phyloP scores from a whole-genome alignment of 2,113 vertebrate genomes.

The Ceuthmochares aereus region DNA sequence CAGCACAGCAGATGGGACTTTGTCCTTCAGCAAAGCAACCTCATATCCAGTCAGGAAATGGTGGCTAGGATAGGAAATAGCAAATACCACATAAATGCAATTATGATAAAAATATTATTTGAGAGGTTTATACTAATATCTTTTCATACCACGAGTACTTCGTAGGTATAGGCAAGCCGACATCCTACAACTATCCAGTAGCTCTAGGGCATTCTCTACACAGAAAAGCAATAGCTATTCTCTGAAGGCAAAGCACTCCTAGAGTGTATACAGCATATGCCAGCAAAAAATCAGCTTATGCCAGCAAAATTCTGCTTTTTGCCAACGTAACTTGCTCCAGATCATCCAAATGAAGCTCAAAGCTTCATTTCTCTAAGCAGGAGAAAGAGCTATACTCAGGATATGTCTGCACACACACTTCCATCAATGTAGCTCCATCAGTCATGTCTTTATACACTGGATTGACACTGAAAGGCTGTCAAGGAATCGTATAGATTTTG shows the following conservation, averaged over 20 bases:
- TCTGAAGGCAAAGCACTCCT: not conserved
- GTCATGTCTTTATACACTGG: not conserved
- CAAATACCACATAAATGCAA: not conserved
- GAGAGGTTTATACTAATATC: not conserved
- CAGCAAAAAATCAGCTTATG: constrained; percentile 30
- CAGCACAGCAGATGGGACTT: constrained; percentile 50
- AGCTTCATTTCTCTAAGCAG: not conserved
- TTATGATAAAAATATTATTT: not conserved
- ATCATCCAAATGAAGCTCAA: not conserved
- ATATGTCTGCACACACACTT: not conserved
- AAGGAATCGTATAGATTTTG: not conserved
- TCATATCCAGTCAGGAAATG: not conserved
- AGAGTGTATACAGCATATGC: not conserved
- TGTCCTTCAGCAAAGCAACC: constrained; percentile 34
- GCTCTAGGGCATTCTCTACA: not conserved
- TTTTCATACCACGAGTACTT: not conserved
- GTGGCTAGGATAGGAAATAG: not conserved
- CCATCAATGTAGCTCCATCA: not conserved
- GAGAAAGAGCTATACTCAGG: not conserved
- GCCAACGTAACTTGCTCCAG: constrained; percentile 13
- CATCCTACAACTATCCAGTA: not conserved
- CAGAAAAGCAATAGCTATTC: not conserved
- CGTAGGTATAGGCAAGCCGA: not conserved
- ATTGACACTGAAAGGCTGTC: not conserved
- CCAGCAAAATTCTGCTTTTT: constrained; percentile 25